Evolutionary conservation across 1,140 invertebrate species (phyloP).

Genomic region (Neodiprion lecontei): DNA sequence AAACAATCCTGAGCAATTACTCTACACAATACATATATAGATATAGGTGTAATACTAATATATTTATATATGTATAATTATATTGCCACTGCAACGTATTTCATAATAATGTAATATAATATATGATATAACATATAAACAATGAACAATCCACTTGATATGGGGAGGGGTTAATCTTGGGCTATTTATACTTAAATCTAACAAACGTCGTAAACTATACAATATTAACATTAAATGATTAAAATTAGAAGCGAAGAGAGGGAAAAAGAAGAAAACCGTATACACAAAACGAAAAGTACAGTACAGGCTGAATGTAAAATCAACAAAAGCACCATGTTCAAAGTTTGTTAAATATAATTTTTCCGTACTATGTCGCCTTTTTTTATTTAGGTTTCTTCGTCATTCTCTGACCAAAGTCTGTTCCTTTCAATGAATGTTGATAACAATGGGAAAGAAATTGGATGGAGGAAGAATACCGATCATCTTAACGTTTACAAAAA

Average conservation of each 20-base stretch:
- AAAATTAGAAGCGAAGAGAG: slow-evolving; percentile 35
- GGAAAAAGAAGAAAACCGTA: slow-evolving; percentile 4
- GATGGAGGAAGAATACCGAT: too few species aligned
- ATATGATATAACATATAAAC: slow-evolving; percentile 48
- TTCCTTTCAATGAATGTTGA: too few species aligned
- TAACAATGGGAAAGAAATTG: too few species aligned
- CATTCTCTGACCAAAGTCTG: too few species aligned
- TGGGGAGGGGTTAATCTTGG: slow-evolving; percentile 41
- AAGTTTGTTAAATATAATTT: not conserved
- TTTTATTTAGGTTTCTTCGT: not conserved
- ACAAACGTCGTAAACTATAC: slow-evolving; percentile 54
- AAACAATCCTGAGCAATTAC: slow-evolving; percentile 60
- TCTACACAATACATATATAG: slow-evolving; percentile 54
- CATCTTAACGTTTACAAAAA: too few species aligned
- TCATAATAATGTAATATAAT: slow-evolving; percentile 43
- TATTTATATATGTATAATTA: slow-evolving; percentile 32
- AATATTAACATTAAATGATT: slow-evolving; percentile 55
- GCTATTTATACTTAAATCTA: slow-evolving; percentile 40
- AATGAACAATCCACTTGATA: slow-evolving; percentile 51
- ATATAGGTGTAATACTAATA: slow-evolving; percentile 40
- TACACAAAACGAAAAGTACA: slow-evolving; percentile 39
- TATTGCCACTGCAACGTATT: slow-evolving; percentile 40
- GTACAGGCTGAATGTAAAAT: not conserved
- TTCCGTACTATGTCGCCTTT: not conserved
- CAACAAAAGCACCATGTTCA: not conserved